Evolutionary conservation across 1,140 invertebrate genomes (phyloP).

Genomic region (Spodoptera frugiperda): DNA sequence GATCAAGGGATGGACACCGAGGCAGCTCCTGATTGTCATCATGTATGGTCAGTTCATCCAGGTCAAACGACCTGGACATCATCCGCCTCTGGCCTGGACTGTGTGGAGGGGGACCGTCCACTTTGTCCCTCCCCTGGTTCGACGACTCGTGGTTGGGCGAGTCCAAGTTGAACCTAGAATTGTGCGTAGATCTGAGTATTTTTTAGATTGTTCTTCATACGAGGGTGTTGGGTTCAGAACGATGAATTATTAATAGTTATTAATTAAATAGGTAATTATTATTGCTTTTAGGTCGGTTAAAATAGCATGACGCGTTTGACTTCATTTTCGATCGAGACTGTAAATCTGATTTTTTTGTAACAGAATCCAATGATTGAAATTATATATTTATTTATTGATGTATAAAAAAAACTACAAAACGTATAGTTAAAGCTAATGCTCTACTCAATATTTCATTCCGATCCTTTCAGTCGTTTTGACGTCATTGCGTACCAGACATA

Average conservation of each 20-base stretch:
- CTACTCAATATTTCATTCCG: too few relatives aligned
- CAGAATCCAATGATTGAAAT: too few relatives aligned
- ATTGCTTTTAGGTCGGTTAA: too few relatives aligned
- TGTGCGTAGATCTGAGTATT: slow-evolving; percentile 12
- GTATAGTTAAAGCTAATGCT: too few relatives aligned
- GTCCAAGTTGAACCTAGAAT: slow-evolving; percentile 74
- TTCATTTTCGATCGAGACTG: too few relatives aligned
- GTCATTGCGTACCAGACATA: too few relatives aligned
- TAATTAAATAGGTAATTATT: too few relatives aligned
- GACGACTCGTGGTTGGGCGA: slow-evolving; percentile 66
- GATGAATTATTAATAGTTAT: not conserved
- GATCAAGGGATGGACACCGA: slow-evolving; percentile 78
- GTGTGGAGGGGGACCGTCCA: slow-evolving; percentile 62
- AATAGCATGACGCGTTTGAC: too few relatives aligned
- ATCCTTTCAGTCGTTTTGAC: too few relatives aligned
- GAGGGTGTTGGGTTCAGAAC: not conserved
- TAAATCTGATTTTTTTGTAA: too few relatives aligned
- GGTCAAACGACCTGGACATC: slow-evolving; percentile 78
- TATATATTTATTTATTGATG: too few relatives aligned
- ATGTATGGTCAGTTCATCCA: slow-evolving; percentile 71
- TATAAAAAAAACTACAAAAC: too few relatives aligned
- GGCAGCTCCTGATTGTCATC: slow-evolving; percentile 65
- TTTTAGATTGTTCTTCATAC: slow-evolving; percentile 23
- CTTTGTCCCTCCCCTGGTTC: slow-evolving; percentile 62
- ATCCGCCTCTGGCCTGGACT: slow-evolving; percentile 65